Base-by-base conservation (phyloP, 2,888 invertebrate species). In the Meiosimyza platycephala region DNA sequence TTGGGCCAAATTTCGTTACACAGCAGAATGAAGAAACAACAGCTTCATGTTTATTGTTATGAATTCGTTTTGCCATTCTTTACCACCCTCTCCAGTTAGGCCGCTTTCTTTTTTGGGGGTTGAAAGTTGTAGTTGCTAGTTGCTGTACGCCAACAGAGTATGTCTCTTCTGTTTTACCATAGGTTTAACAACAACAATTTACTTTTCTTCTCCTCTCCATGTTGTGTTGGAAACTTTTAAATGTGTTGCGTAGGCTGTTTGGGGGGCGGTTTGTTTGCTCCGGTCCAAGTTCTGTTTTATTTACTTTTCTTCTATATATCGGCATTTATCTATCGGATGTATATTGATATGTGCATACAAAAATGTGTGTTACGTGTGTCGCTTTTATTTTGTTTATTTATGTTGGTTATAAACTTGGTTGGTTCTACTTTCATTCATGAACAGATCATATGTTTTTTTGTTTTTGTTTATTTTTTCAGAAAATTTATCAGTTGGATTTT, bases 231-330 rank as follows among this genome's bases (percentile, higher is more conserved):
- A 22, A 57, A 59, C 50, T 55, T 57, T 64, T n/a, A 51, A 55
- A 57, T 65, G 33, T 65, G 65, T 71, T 71, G 70, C 70, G 70
- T 63, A 54, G 70, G 70, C 70, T 16, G 52, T 40, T 54, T 54
- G 9, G 50, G 69, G 59, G 28, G 16, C 5, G 6, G 22, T 22
- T 18, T 28, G 13, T 22, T 22, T 59, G 22, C 22, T 59, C 28
- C 13, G 22, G 16, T 59, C 54, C 40, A 54, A 66, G 47, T 52
- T 33, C 54, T 16, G 54, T 66, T 40, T 55, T 55, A 47, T 67
- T 47, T 55, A 47, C 67, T 6, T 47, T 68, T 48, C 6, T 59
- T 18, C 18, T 18, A 22, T 68, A 48, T 48, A 59, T 59, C 22
- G 68, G 57, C 15, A 50, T 68, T 15, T 68, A 50, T 52, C 22